Evolutionary conservation across 64 coral and sea anemone species (phyloP).

Genomic region (Pocillopora verrucosa): DNA sequence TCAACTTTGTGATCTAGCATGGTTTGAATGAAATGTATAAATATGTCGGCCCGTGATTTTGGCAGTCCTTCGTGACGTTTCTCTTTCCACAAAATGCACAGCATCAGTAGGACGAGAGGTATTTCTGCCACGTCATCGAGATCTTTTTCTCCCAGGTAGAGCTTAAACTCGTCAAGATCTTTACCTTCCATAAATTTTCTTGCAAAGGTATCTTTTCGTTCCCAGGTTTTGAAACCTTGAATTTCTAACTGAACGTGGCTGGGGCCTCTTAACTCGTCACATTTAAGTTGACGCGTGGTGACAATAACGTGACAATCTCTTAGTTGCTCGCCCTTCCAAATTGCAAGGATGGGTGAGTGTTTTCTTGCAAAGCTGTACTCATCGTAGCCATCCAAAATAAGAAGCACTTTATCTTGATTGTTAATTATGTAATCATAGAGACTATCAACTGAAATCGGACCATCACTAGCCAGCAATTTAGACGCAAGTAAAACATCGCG

Average conservation of each 20-base stretch:
- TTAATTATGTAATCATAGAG: background rate
- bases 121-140: constrained; percentile 6
- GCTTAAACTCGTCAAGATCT: background rate
- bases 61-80: background rate
- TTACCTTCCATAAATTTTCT: background rate
- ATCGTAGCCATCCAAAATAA: constrained; percentile 33
- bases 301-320: constrained; percentile 1
- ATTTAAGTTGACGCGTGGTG: background rate
- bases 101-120: constrained; percentile 18
- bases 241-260: background rate
- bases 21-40: background rate
- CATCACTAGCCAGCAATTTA: constrained; percentile 23
- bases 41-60: constrained; percentile 10
- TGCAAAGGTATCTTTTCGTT: background rate
- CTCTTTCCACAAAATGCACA: constrained; percentile 28
- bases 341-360: constrained; percentile 5
- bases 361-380: background rate
- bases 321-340: background rate
- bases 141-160: background rate
- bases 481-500: background rate
- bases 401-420: constrained; percentile 29
- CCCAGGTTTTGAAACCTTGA: background rate
- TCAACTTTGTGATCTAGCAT: too few species aligned
- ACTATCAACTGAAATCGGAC: background rate
- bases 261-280: background rate